phyloP scores from a whole-genome alignment of 2,888 invertebrate genomes.

The Drosophila nigricruria region DNA sequence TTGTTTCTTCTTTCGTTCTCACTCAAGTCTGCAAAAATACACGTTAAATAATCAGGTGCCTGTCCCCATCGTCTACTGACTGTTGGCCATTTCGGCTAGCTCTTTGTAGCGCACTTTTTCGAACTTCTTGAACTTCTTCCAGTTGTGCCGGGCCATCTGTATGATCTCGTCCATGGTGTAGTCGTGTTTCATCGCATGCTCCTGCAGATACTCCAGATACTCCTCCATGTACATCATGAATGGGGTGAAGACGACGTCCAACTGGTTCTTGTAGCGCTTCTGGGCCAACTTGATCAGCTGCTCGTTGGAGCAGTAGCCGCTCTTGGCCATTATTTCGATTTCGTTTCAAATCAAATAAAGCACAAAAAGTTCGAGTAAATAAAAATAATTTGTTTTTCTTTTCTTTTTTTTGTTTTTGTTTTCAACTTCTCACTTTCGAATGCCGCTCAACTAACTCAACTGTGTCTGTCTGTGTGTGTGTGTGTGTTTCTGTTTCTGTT shows the following conservation, averaged over 20 bases:
- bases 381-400: background rate
- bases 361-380: background rate
- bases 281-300: constrained; percentile 28
- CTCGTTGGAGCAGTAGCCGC: constrained; percentile 44
- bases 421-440: constrained; percentile 3
- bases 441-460: background rate
- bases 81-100: constrained; percentile 21
- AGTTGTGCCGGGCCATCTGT: constrained; percentile 21
- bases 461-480: background rate
- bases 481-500: background rate
- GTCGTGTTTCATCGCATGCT: constrained; percentile 12
- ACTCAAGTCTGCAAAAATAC: background rate
- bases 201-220: constrained; percentile 17
- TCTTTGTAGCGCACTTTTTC: constrained; percentile 30
- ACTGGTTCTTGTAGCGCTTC: constrained; percentile 22
- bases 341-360: background rate
- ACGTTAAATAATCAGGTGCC: background rate
- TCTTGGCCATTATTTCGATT: constrained; percentile 38
- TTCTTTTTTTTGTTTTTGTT: background rate
- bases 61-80: background rate
- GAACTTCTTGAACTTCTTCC: constrained; percentile 9
- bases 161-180: constrained; percentile 17
- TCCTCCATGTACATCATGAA: constrained; percentile 45
- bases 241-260: constrained; percentile 8
- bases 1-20: background rate